A percentile compares a stretch with the other conserved stretches of the same genome.
Conservation (phyloP, 2,888 invertebrate genomes). For the Gasteruption jaculator region DNA sequence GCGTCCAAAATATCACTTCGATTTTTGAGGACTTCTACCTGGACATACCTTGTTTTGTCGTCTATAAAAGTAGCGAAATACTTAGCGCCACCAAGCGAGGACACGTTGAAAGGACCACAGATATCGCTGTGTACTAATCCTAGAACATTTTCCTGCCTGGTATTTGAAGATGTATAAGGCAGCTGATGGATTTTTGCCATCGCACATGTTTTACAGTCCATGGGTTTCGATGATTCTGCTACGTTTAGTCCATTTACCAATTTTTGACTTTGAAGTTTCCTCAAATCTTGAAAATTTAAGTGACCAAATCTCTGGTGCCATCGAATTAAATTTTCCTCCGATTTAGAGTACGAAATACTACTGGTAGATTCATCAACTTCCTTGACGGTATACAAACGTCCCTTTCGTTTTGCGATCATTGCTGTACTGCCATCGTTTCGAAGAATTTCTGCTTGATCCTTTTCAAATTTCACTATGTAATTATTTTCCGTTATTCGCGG, state of each 20-base stretch:
- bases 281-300: constrained; percentile 22
- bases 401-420: constrained; percentile 6
- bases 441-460: constrained; percentile 24
- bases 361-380: constrained; percentile 3
- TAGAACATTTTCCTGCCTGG: constrained; percentile 17
- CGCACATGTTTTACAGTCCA: constrained; percentile 19
- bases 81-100: constrained; percentile 8
- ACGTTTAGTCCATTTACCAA: constrained; percentile 21
- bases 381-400: constrained; percentile 11
- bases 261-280: constrained; percentile 14
- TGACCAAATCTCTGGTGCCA: constrained; percentile 26
- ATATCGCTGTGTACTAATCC: constrained; percentile 27
- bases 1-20: constrained; percentile 19
- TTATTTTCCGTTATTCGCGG: constrained; percentile 30
- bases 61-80: constrained; percentile 24
- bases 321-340: constrained; percentile 3
- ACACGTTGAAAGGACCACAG: constrained; percentile 20
- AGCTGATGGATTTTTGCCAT: constrained; percentile 22
- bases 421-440: constrained; percentile 17
- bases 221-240: background rate
- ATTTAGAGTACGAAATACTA: background rate
- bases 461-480: constrained; percentile 28
- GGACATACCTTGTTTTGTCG: constrained; percentile 15
- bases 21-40: constrained; percentile 15
- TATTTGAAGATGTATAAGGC: constrained; percentile 18